Base-by-base conservation (phyloP, 2,888 invertebrate species). In the Stenotaenia linearis region DNA sequence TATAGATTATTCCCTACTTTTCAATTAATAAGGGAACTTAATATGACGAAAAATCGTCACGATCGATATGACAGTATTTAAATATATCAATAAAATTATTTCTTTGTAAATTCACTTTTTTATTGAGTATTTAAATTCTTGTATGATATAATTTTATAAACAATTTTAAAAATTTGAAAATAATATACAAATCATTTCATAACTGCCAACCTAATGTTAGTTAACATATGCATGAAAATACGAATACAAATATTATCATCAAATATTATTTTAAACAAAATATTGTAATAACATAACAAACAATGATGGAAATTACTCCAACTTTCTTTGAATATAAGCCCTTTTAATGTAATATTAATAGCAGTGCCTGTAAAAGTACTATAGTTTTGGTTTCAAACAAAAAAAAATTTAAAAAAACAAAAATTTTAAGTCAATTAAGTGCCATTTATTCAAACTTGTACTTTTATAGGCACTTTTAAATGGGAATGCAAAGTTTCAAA, bases 381-480 rank as follows among this genome's bases (percentile, higher is more conserved):
- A 23, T 56, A 56, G 3, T 4, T 45, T 10, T 56, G 21, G 21
- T 56, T 23, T 21, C 56, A 18, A 56, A 56, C 56, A 21, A 18
- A 23, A 56, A 56, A 4, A 21, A 6, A 21, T 10, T 23, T 56
- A 23, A 56, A 9, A 23, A 23, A 9, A 23, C n/a, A 18, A 18
- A 56, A n/a, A n/a, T n/a, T n/a, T n/a, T 56, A 3, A 56, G 10
- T 56, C 1, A 56, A 23, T 56, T 56, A 23, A 28, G 18, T 23
- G 75, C 75, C 18, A 18, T 21, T 28, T 23, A 32, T 28, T 28
- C 23, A 75, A 25, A 32, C 28, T 4, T 75, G 77, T 78, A 78
- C 78, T 78, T 78, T 78, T 78, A 78, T 25, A 78, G 78, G 78
- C 78, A 78, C 78, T 78, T 78, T 23, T 78, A 40, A 35, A 78